Percentiles rank a stretch among this genome's conserved stretches.
phyloP scores from a whole-genome alignment of 2,888 invertebrate genomes.

The Unio pictorum region DNA sequence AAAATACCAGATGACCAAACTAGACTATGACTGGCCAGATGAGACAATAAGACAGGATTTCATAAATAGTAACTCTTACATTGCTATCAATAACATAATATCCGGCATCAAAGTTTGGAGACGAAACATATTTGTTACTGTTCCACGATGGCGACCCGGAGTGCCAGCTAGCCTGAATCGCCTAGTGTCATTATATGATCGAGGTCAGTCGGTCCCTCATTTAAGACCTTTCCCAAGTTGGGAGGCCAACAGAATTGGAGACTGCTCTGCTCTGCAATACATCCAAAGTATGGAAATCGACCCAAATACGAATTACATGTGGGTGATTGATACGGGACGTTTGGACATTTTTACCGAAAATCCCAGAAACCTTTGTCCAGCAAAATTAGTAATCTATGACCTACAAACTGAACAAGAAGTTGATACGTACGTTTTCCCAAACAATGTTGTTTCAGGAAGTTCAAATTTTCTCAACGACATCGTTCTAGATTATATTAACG shows the following conservation, averaged over 20 bases:
- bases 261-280: slow-evolving; percentile 30
- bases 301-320: slow-evolving; percentile 35
- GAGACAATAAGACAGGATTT: slow-evolving; percentile 11
- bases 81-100: slow-evolving; percentile 37
- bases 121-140: slow-evolving; percentile 39
- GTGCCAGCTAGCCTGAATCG: slow-evolving; percentile 38
- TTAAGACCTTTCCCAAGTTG: slow-evolving; percentile 30
- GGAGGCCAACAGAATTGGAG: slow-evolving; percentile 23
- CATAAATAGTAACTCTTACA: slow-evolving; percentile 17
- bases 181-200: slow-evolving; percentile 4
- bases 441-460: slow-evolving; percentile 19
- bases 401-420: slow-evolving; percentile 6
- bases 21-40: slow-evolving; percentile 40
- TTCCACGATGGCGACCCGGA: slow-evolving; percentile 45
- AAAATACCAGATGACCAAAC: slow-evolving; percentile 26
- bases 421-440: slow-evolving; percentile 18
- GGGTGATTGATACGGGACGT: slow-evolving; percentile 40
- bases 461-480: slow-evolving; percentile 35
- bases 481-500: slow-evolving; percentile 26
- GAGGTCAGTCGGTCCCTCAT: slow-evolving; percentile 2
- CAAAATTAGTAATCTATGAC: slow-evolving; percentile 30
- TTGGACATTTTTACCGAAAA: slow-evolving; percentile 10
- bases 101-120: slow-evolving; percentile 40
- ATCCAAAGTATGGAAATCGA: slow-evolving; percentile 41
- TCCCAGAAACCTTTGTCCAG: slow-evolving; percentile 24